Conservation (phyloP, 2,113 vertebrate species). For the Vidua chalybeata region DNA sequence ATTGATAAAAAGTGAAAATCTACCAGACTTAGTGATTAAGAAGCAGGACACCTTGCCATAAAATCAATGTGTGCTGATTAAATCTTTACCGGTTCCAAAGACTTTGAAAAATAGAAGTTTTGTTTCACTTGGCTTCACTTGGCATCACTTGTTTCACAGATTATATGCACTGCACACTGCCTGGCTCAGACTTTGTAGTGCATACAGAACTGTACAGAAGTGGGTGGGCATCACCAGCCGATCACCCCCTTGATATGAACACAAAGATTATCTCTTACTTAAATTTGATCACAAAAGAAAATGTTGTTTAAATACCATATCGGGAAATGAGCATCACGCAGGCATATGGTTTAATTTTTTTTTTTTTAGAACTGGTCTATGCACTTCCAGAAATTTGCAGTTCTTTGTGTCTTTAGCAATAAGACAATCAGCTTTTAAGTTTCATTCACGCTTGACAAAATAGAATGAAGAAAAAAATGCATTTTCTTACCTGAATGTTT, state of each 20-base stretch:
- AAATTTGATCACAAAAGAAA: neutral
- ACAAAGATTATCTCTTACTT: neutral
- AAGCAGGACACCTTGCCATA: neutral
- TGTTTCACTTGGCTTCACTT: neutral
- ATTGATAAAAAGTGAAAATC: conserved; percentile 13
- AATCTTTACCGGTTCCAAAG: neutral
- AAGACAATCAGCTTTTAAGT: neutral
- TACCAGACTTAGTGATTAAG: neutral
- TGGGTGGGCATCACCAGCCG: rapidly evolving
- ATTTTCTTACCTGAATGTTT: neutral
- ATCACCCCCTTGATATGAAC: neutral
- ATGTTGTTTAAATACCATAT: neutral
- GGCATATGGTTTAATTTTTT: neutral
- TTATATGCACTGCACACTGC: neutral
- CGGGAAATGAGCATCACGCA: neutral
- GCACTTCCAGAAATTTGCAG: neutral
- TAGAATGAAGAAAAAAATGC: neutral
- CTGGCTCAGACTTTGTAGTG: neutral
- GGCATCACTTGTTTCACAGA: neutral
- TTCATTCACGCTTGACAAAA: neutral
- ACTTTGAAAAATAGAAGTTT: neutral
- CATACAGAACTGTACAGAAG: neutral
- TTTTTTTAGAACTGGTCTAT: neutral
- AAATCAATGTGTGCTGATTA: conserved; percentile 16
- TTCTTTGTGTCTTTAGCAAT: neutral